Evolutionary conservation across 2,888 invertebrate genomes (phyloP).

Genomic region (Mesoligia furuncula): DNA sequence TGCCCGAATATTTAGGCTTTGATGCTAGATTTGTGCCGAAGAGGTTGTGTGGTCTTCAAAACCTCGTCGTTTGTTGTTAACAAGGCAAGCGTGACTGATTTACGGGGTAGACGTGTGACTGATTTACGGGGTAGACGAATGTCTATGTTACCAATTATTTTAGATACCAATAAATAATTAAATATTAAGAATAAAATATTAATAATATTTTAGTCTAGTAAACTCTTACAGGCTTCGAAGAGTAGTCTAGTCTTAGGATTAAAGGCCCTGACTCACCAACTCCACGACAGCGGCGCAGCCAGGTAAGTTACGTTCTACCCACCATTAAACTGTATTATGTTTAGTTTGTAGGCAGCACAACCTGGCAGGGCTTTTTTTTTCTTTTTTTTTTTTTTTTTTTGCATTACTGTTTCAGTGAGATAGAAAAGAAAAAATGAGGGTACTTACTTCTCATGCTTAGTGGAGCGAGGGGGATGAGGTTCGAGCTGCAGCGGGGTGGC

Average conservation of each 20-base stretch:
- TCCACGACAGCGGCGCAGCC: neutral
- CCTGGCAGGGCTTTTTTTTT: too few species aligned
- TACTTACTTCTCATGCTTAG: conserved; percentile 89
- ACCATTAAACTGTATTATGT: neutral
- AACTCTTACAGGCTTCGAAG: neutral
- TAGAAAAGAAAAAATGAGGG: neutral
- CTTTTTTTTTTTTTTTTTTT: too few species aligned
- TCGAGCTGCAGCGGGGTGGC: conserved; percentile 92
- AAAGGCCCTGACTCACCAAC: neutral
- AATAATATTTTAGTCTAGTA: too few species aligned
- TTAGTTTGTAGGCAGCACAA: neutral
- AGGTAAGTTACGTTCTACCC: neutral
- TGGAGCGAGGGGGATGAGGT: conserved; percentile 84
- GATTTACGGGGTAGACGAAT: neutral
- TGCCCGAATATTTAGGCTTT: neutral
- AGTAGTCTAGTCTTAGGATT: neutral
- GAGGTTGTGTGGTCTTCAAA: neutral
- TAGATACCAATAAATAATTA: too few species aligned
- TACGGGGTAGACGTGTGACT: neutral
- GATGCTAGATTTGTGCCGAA: neutral
- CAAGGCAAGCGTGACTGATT: neutral
- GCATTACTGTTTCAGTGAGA: neutral
- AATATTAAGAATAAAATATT: too few species aligned
- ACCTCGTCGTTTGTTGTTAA: neutral
- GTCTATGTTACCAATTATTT: neutral